These are phyloP conservation scores for Gopherus evgoodei DNA, from an alignment of 2,113 vertebrate genomes.

Conservation along the genomic window DNA sequence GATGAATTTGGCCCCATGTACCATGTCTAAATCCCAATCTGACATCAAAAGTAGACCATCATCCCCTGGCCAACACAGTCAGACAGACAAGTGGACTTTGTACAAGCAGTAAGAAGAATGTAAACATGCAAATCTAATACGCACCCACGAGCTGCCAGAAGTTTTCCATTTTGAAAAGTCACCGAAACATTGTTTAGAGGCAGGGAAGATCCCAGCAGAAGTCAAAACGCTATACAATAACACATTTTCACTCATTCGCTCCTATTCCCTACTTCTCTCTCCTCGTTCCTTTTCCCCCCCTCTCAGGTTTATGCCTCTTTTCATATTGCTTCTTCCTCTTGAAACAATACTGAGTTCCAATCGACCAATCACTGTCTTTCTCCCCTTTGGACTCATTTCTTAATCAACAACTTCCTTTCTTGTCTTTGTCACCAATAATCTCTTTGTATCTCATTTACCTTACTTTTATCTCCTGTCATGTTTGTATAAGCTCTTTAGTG, in stretches of 20 bases:
- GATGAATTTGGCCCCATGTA: neutral
- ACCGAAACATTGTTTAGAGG: neutral
- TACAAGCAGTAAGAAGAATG: neutral
- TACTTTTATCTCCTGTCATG: neutral
- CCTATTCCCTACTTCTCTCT: neutral
- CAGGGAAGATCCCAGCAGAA: neutral
- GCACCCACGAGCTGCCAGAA: neutral
- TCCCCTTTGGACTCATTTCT: neutral
- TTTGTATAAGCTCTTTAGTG: neutral
- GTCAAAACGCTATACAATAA: no score
- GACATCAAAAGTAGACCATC: neutral
- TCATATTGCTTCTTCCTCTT: neutral
- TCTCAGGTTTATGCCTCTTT: neutral
- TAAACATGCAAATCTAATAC: neutral
- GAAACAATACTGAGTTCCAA: neutral
- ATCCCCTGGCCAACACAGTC: neutral
- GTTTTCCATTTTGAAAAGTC: accelerated
- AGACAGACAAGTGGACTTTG: neutral
- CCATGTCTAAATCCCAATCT: accelerated
- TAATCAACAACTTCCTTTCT: neutral
- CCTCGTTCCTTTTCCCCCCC: neutral
- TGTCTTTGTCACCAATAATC: neutral
- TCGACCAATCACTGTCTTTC: neutral
- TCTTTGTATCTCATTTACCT: neutral
- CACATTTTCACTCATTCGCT: neutral